Base-by-base conservation (phyloP, 2,888 invertebrate species). In the Sclerodermus sp. region DNA sequence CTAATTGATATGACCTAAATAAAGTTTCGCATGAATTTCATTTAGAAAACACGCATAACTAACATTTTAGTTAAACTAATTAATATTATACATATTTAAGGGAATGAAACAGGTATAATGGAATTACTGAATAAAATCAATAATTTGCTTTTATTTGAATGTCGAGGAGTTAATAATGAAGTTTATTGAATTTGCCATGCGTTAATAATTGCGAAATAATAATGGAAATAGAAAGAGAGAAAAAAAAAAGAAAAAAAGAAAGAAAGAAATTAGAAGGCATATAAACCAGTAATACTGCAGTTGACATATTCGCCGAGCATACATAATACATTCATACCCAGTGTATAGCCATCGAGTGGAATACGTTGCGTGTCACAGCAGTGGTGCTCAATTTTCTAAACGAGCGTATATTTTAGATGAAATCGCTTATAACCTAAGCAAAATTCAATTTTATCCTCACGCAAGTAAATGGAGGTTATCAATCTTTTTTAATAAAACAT, bases 251-350 rank as follows among this genome's bases (percentile, higher is more conserved):
- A 45, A 44, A 51, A 53, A 57, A 48, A 48, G 49, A 54, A 54
- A 61, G 58, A 49, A 60, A 57, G 34, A 57, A 55, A 59, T 52
- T 60, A 49, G 57, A 55, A 54, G 56, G 47, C 49, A 58, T 53
- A 62, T 67, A 63, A 65, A 68, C 61, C 55, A 58, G 64, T 53
- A 57, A 63, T 55, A 58, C 70, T 71, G 74, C 68, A 72, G 69
- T 74, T 74, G 74, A 74, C 74, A 71, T 71, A 71, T 71, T 71
- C 70, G 64, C 60, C 64, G 54, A 60, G 68, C 67, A 70, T 64
- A 64, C 60, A 67, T 73, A 73, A 74, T 69, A 67, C 73, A 72
- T 74, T 71, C 68, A 71, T 74, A 67, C 59, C 51, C 57, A 49
- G 52, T 57, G 61, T 58, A 38, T 41, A 55, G 64, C 63, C 55